A percentile compares a stretch with the other conserved stretches of the same genome.
phyloP scores from a whole-genome alignment of 2,113 vertebrate species.

The Elgaria multicarinata region DNA sequence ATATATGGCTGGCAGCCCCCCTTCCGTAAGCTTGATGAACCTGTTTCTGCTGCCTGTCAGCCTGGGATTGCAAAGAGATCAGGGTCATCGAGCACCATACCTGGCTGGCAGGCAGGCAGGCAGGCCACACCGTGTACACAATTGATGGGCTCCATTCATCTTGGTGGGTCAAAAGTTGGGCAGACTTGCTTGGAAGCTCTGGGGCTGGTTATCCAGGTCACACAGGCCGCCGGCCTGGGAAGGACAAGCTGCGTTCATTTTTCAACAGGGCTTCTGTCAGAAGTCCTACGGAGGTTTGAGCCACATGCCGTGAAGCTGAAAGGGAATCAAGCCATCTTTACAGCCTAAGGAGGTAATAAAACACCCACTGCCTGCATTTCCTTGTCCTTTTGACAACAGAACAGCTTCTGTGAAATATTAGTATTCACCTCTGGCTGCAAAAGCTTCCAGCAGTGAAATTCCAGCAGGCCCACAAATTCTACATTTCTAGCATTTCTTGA shows the following conservation, averaged over 20 bases:
- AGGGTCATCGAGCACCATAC: no score
- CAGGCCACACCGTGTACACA: no score
- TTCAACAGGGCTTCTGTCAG: not conserved
- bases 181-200: not conserved
- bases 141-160: not conserved
- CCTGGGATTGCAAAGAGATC: not conserved
- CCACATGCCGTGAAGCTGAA: not conserved
- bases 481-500: not conserved
- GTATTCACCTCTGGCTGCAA: not conserved
- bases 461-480: not conserved
- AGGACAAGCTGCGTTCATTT: not conserved
- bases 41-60: not conserved
- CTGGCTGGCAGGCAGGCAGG: not conserved
- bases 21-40: not conserved
- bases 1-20: no score
- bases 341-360: not conserved
- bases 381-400: slow-evolving; percentile 33
- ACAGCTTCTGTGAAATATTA: not conserved
- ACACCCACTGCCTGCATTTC: not conserved
- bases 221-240: not conserved
- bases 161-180: not conserved
- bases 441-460: not conserved
- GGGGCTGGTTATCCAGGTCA: not conserved
- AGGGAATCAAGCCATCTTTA: slow-evolving; percentile 16
- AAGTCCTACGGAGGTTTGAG: not conserved